phyloP scores from a whole-genome alignment of 2,797 vertebrate genomes.

The Amblyraja radiata region DNA sequence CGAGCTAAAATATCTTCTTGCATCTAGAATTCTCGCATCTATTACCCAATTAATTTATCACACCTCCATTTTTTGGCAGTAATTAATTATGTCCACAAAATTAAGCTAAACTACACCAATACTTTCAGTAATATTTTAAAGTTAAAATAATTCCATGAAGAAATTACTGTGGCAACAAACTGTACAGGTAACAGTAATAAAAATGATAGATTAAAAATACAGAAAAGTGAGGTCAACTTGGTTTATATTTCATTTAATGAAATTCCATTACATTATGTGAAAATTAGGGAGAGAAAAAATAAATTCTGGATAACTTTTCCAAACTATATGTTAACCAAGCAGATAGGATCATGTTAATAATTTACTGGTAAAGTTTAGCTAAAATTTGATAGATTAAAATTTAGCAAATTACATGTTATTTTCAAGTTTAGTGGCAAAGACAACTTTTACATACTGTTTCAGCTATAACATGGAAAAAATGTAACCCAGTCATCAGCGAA shows the following conservation, averaged over 20 bases:
- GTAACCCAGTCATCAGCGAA: neutral
- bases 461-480: neutral
- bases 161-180: neutral
- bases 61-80: neutral
- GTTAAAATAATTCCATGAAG: conserved; percentile 3
- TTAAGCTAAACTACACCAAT: neutral
- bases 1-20: neutral
- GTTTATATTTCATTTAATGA: neutral
- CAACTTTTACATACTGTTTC: neutral
- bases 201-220: neutral
- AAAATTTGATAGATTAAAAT: neutral
- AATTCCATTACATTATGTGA: neutral
- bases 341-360: neutral
- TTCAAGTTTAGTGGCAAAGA: neutral
- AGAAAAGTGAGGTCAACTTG: neutral
- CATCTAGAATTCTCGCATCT: neutral
- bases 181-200: neutral
- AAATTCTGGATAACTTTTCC: neutral
- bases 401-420: neutral
- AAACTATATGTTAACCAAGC: neutral
- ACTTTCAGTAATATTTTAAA: neutral
- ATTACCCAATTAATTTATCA: neutral
- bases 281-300: neutral
- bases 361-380: neutral
- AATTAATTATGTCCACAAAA: neutral